Evolutionary conservation across 2,797 vertebrate genomes (phyloP).

Genomic region (Ficedula albicollis): DNA sequence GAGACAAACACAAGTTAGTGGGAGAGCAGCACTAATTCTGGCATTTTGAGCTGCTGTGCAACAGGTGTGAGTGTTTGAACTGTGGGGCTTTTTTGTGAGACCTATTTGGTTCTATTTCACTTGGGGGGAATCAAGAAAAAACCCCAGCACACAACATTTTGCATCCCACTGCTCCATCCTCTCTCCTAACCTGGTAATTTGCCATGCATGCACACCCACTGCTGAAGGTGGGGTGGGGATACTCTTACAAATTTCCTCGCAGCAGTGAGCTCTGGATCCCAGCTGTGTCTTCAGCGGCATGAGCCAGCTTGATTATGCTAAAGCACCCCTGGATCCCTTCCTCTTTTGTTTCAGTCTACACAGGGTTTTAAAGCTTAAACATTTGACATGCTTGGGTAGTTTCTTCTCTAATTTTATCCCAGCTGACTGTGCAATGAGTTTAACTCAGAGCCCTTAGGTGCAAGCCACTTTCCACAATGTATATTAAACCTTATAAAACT

Average conservation of each 20-base stretch:
- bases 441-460: slow-evolving; percentile 63
- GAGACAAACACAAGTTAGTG: not conserved
- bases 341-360: slow-evolving; percentile 70
- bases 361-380: slow-evolving; percentile 72
- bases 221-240: slow-evolving; percentile 32
- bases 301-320: slow-evolving; percentile 70
- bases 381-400: slow-evolving; percentile 72
- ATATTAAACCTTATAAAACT: slow-evolving; percentile 68
- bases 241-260: slow-evolving; percentile 63
- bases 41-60: not conserved
- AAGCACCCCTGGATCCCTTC: slow-evolving; percentile 68
- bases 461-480: slow-evolving; percentile 55
- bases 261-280: slow-evolving; percentile 52
- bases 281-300: slow-evolving; percentile 60
- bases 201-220: not conserved
- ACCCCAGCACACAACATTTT: not conserved
- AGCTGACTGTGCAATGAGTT: slow-evolving; percentile 68
- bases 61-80: not conserved
- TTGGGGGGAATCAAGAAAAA: fast-evolving
- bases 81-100: not conserved
- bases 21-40: not conserved
- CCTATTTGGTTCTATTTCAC: not conserved
- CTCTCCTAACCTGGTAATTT: slow-evolving; percentile 12
- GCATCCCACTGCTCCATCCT: not conserved
- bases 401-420: slow-evolving; percentile 75